Percentiles rank a stretch among this genome's conserved stretches.
These are phyloP conservation scores for Cephalotes varians DNA, from an alignment of 2,888 invertebrate genomes.

Conservation along the genomic window DNA sequence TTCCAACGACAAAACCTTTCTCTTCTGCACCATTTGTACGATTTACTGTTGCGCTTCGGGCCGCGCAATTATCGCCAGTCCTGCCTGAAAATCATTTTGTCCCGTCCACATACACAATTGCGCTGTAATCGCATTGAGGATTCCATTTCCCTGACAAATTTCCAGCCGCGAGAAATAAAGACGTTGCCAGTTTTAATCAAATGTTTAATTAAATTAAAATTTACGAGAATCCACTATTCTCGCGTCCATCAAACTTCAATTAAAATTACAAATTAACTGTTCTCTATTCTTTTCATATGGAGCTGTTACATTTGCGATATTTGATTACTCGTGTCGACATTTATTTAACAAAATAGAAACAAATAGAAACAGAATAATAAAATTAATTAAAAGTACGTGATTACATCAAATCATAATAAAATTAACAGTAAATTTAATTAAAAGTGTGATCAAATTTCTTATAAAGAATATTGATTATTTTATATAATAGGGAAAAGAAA, in stretches of 20 bases:
- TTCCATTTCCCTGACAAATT: conserved; percentile 42
- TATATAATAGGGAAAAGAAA: neutral
- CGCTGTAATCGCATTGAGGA: conserved; percentile 4
- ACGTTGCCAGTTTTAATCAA: neutral
- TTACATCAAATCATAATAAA: no score
- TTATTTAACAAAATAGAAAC: neutral
- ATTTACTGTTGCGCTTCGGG: conserved; percentile 49
- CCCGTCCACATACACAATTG: neutral
- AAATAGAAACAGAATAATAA: no score
- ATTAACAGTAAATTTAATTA: neutral
- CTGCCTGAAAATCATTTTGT: conserved; percentile 45
- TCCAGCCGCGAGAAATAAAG: neutral
- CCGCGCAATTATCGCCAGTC: conserved; percentile 44
- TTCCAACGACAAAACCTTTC: conserved; percentile 63
- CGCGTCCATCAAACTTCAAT: neutral
- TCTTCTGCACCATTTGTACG: conserved; percentile 54
- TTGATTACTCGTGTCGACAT: neutral
- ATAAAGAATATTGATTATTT: neutral
- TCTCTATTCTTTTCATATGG: neutral
- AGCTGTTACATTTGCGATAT: neutral
- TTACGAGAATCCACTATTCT: neutral
- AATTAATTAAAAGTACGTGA: neutral
- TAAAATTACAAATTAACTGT: neutral
- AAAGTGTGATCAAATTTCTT: neutral
- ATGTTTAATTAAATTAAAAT: conserved; percentile 35